These are phyloP conservation scores for Ifrita kowaldi DNA, from an alignment of 2,113 vertebrate genomes.

Conservation along the genomic window DNA sequence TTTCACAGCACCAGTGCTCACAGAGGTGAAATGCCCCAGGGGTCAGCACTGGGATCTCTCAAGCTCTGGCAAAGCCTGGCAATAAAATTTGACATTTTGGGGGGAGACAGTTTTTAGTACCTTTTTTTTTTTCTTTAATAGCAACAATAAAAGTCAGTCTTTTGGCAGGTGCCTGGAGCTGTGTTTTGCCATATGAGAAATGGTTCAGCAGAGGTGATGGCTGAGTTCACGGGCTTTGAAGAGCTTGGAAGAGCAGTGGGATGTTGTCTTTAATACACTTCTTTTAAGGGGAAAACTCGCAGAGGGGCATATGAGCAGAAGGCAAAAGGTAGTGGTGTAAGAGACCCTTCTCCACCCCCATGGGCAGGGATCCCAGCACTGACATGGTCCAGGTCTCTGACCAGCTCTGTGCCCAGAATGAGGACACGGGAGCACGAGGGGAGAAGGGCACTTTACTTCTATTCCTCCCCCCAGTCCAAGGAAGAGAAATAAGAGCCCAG, in stretches of 20 bases:
- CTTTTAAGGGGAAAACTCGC: not conserved
- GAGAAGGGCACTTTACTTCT: not conserved
- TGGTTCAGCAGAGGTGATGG: not conserved
- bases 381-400: not conserved
- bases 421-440: accelerated
- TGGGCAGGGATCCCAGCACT: not conserved
- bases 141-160: not conserved
- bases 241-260: not conserved
- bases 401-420: not conserved
- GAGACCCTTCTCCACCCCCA: accelerated
- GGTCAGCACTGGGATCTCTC: not conserved
- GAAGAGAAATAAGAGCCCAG: not conserved
- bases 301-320: not conserved
- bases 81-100: not conserved
- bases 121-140: not conserved
- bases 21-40: not conserved
- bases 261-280: not conserved
- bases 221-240: not conserved
- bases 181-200: not conserved
- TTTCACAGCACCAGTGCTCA: not conserved
- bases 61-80: not conserved
- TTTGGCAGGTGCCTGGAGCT: not conserved
- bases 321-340: not conserved
- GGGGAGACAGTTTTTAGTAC: not conserved
- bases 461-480: not conserved